Base-by-base conservation (phyloP, 1,140 invertebrate genomes). In the Zeugodacus cucurbitae region DNA sequence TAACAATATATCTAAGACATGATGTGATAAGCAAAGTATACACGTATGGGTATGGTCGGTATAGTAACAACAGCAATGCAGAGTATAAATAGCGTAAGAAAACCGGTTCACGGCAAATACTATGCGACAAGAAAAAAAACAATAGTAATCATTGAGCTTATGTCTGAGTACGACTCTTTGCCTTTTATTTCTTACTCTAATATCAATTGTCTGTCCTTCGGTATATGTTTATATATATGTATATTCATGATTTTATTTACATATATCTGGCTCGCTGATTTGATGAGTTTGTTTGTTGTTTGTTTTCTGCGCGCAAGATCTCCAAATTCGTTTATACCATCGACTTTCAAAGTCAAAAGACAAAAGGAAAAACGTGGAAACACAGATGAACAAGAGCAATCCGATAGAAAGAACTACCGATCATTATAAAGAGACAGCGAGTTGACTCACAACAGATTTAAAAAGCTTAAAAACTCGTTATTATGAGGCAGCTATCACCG, bases 21-120 rank as follows among this genome's bases (percentile, higher is more conserved):
- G 32, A 32, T 74, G 67, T 41, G 67, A 74, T 74, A 74, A 74
- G 32, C 67, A 74, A 74, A 74, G 20, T 41, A 22, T 74, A 74
- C 20, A 5, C 67, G 8, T 74, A 74, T 32, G 34, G 6, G 34
- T 41, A 34, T 22, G 20, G 14, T 62, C 0, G 11, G 14, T 67
- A 32, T 67, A 74, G 67, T 74, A 67, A 41, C 14, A 48, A 26
- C 74, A 44, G 34, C 44, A 82, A 74, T 20, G 34, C 8, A 26
- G 26, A 26, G 22, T 34, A 82, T 26, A 14, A 82, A 26, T 37
- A 22, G 22, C 74, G n/a, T 54, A 82, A 44, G 74, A 82, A 82
- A 82, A 82, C 74, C 74, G 74, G 74, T 82, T 82, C 41, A 10
- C 41, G 20, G 4, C 10, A 29, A 26, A 82, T 22, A n/a, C 48